Evolutionary conservation across 2,888 invertebrate genomes (phyloP), one percentile per base, ranked within the genome.

Genomic region (Erebia palarica): DNA sequence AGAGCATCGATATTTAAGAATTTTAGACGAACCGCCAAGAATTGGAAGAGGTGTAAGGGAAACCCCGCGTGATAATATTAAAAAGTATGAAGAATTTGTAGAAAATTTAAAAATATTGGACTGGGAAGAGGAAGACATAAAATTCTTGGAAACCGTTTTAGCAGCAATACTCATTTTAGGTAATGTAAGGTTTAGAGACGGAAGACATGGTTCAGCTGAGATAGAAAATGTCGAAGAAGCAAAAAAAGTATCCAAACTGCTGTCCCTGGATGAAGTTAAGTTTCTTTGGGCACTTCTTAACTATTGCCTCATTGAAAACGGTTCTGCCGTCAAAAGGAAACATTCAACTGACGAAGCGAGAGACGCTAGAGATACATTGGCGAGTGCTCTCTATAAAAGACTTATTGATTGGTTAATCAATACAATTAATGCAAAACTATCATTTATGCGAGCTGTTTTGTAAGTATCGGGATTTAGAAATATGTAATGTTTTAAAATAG

Each of bases 341-440:
- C 97, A 97, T 86, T 96, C 96, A 4, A 94, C 96, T 14, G 96
- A 96, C 73, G 98, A 98, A 86, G 97, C 98, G 0, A 94, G 96
- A 72, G 96, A 97, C 85, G 96, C 97, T 0, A 94, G 98, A 70
- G 97, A 98, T 86, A 97, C 97, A 9, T 94, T 98, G 74, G 97
- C 98, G 7, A 96, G 97, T 82, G 96, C 97, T 13, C 89, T 98
- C 42, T 99, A 98, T 84, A 95, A 95, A 64, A 94, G 98, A 76
- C 86, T 98, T 49, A 96, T 98, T 75, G 98, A 98, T 89, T 98
- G 98, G 96, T 94, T 98, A 80, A 95, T 98, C 64, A 97, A 97
- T 84, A 94, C 95, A 73, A 96, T 98, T 72, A 98, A 98, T 86
- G 94, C 95, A 72, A 97, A 97, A 81, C 94, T 99, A 77, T 95